A percentile compares a stretch with the other conserved stretches of the same genome.
These are phyloP conservation scores for Agriopis aurantiaria DNA, from an alignment of 2,888 invertebrate genomes.

Conservation along the genomic window DNA sequence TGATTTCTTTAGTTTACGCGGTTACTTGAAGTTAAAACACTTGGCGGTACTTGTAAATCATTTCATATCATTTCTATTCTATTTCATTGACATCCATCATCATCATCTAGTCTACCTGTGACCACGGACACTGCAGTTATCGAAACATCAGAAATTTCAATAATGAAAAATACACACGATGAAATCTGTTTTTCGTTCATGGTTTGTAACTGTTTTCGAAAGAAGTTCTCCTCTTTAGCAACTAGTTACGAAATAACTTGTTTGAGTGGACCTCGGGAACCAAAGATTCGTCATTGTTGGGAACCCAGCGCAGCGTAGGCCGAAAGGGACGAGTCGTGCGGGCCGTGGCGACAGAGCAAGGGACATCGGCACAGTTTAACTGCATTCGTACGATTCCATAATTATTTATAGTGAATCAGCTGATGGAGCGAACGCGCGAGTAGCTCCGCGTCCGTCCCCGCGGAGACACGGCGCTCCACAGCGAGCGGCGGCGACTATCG, in stretches of 20 bases:
- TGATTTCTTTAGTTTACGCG: too few species aligned
- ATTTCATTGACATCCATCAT: too few species aligned
- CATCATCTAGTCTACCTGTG: too few species aligned
- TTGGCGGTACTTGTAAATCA: too few species aligned
- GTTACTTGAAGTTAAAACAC: too few species aligned
- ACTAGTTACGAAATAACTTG: neutral
- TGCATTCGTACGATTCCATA: slow-evolving; percentile 77
- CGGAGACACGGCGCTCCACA: slow-evolving; percentile 41
- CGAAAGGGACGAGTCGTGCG: neutral
- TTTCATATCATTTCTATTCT: too few species aligned
- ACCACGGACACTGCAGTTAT: too few species aligned
- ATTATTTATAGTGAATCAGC: slow-evolving; percentile 85
- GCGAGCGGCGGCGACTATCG: slow-evolving; percentile 23
- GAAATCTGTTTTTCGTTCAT: neutral
- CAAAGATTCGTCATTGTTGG: neutral
- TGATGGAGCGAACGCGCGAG: slow-evolving; percentile 57
- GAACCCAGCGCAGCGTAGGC: too few species aligned
- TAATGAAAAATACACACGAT: too few species aligned
- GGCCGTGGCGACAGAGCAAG: slow-evolving; percentile 5
- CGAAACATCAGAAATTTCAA: too few species aligned
- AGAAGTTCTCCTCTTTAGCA: neutral
- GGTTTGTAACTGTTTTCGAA: neutral
- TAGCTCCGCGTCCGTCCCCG: slow-evolving; percentile 39
- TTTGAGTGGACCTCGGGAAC: neutral
- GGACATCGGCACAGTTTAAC: slow-evolving; percentile 51